phyloP scores from a whole-genome alignment of 1,140 invertebrate genomes.

The Hylaeus volcanicus region DNA sequence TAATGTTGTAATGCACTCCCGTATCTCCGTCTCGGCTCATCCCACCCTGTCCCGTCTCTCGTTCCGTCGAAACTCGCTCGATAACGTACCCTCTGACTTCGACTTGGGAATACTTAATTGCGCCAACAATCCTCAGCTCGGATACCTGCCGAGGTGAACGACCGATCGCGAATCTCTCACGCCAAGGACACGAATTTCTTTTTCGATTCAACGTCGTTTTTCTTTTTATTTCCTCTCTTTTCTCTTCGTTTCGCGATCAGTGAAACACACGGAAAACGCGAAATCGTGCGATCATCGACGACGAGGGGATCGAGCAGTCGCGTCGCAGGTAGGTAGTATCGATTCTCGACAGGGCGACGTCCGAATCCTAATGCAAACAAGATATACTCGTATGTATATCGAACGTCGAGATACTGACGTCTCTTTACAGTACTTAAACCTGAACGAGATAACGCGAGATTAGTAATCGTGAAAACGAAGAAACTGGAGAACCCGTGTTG shows the following conservation, averaged over 20 bases:
- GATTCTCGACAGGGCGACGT: too few species aligned
- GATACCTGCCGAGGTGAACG: slow-evolving; percentile 53
- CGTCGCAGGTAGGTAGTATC: too few species aligned
- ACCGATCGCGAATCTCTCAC: slow-evolving; percentile 46
- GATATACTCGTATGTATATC: too few species aligned
- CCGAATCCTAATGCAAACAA: too few species aligned
- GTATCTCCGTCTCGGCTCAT: slow-evolving; percentile 49
- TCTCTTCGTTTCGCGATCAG: not conserved
- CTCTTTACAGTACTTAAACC: too few species aligned
- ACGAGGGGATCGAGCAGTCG: too few species aligned
- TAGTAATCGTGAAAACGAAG: too few species aligned
- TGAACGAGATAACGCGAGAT: too few species aligned
- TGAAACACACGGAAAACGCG: too few species aligned
- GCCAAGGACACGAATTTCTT: slow-evolving; percentile 12
- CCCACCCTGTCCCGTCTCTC: slow-evolving; percentile 35
- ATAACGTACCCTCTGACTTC: slow-evolving; percentile 57
- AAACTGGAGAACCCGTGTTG: too few species aligned
- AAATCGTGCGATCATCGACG: too few species aligned
- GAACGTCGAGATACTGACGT: too few species aligned
- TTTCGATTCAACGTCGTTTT: not conserved
- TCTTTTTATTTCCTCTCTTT: not conserved
- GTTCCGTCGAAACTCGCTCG: slow-evolving; percentile 51
- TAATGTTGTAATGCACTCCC: slow-evolving; percentile 63
- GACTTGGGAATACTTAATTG: slow-evolving; percentile 58
- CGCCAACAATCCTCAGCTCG: slow-evolving; percentile 49